These are phyloP conservation scores for Darevskia mixta DNA, from an alignment of 2,797 vertebrate genomes.

Conservation along the genomic window DNA sequence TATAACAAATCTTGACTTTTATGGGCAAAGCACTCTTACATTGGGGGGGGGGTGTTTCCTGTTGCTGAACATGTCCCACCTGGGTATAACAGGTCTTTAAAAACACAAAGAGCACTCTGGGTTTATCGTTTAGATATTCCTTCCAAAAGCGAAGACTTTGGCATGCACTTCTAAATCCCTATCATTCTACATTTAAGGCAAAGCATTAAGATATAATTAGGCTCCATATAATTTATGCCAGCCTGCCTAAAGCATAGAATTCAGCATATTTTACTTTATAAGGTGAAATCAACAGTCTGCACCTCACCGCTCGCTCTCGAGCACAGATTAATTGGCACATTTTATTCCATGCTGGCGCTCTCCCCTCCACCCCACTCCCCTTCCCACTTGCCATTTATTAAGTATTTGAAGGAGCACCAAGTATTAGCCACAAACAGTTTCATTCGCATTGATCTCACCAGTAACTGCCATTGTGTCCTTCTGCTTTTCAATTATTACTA, in stretches of 20 bases:
- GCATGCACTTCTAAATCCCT: background rate
- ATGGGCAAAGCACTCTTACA: background rate
- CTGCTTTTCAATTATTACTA: slow-evolving; percentile 44
- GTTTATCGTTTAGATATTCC: background rate
- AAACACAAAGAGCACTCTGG: background rate
- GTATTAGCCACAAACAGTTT: slow-evolving; percentile 22
- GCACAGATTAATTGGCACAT: slow-evolving; percentile 5
- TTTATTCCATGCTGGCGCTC: background rate
- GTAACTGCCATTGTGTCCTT: slow-evolving; percentile 35
- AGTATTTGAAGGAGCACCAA: accelerated
- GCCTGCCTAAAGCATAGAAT: background rate
- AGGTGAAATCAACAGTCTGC: slow-evolving; percentile 16
- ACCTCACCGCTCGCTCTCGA: slow-evolving; percentile 17
- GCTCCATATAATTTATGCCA: slow-evolving; percentile 31
- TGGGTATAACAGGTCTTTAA: background rate
- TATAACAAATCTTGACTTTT: background rate
- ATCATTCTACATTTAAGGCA: slow-evolving; percentile 4
- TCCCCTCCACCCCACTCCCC: background rate
- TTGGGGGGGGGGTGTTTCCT: no score
- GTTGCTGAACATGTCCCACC: background rate
- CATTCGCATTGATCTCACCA: slow-evolving; percentile 30
- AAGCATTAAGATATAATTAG: slow-evolving; percentile 34
- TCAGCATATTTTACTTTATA: slow-evolving; percentile 25
- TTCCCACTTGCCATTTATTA: slow-evolving; percentile 31
- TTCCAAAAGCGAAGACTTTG: background rate